A percentile compares a stretch with the other conserved stretches of the same genome.
phyloP scores from a whole-genome alignment of 2,113 vertebrate genomes.

The Onychorhynchus coronatus region DNA sequence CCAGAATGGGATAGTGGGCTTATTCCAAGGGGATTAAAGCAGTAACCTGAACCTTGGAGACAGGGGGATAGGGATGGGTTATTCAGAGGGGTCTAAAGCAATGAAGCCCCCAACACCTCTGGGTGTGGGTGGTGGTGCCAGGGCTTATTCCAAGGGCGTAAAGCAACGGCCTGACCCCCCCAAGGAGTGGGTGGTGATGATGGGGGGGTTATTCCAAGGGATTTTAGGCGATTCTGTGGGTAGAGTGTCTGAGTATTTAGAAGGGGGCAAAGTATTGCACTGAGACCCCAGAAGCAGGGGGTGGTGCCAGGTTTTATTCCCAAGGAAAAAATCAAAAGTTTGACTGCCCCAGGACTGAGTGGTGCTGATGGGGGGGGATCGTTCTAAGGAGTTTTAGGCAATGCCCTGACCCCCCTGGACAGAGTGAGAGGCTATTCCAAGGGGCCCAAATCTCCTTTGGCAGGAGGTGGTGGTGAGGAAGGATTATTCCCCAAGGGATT shows the following conservation, averaged over 20 bases:
- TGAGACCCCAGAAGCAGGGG: background rate
- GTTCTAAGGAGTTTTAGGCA: background rate
- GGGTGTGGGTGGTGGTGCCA: background rate
- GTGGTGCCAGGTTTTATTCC: background rate
- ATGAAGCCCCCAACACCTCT: fast-evolving
- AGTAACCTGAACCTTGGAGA: background rate
- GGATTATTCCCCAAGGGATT: background rate
- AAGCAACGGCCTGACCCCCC: background rate
- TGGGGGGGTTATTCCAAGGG: background rate
- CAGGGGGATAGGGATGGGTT: background rate
- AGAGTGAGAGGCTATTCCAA: background rate
- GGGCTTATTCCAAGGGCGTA: background rate
- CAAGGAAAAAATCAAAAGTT: background rate
- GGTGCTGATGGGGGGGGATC: background rate
- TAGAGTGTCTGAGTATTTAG: background rate
- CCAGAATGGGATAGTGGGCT: background rate
- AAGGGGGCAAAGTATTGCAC: background rate
- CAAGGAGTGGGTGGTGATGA: background rate
- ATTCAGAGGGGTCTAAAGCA: background rate
- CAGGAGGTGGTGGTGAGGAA: no score
- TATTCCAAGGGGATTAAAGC: background rate
- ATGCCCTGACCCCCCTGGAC: background rate
- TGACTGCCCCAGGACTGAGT: background rate
- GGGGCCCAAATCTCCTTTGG: background rate
- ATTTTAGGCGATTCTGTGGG: background rate